These are phyloP conservation scores for Chlorocebus sabaeus DNA, from an alignment of 2,113 vertebrate species.

Conservation along the genomic window DNA sequence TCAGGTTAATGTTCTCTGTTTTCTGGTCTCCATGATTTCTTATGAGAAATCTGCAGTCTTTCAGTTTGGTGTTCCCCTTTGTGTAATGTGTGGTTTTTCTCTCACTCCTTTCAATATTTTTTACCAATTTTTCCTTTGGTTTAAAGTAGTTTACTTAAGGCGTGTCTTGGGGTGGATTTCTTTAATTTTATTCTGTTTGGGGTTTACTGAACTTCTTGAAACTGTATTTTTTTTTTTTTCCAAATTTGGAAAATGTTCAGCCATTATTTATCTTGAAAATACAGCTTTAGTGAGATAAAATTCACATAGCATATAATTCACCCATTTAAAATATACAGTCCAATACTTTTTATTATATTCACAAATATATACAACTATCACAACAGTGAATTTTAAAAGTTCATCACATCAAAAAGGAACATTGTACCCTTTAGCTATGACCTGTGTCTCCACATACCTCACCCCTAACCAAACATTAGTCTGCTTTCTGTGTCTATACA, in stretches of 20 bases:
- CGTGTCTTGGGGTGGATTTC: not conserved
- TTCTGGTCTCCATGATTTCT: not conserved
- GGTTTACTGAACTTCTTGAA: not conserved
- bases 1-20: not conserved
- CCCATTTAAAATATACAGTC: not conserved
- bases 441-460: not conserved
- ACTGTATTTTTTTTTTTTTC: not conserved
- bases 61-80: not conserved
- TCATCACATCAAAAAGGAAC: not conserved
- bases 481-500: not conserved
- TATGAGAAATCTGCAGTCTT: not conserved
- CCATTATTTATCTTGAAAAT: not conserved
- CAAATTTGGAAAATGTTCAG: not conserved
- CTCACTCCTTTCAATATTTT: not conserved
- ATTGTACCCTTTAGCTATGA: not conserved
- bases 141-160: conserved; percentile 1
- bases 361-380: not conserved
- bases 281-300: not conserved
- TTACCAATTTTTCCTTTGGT: not conserved
- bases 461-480: not conserved
- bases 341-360: not conserved
- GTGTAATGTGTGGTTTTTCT: not conserved
- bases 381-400: not conserved
- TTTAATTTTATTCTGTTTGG: not conserved
- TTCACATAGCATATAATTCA: not conserved